Evolutionary conservation across 2,113 vertebrate species (phyloP).

Genomic region (Otis tarda): DNA sequence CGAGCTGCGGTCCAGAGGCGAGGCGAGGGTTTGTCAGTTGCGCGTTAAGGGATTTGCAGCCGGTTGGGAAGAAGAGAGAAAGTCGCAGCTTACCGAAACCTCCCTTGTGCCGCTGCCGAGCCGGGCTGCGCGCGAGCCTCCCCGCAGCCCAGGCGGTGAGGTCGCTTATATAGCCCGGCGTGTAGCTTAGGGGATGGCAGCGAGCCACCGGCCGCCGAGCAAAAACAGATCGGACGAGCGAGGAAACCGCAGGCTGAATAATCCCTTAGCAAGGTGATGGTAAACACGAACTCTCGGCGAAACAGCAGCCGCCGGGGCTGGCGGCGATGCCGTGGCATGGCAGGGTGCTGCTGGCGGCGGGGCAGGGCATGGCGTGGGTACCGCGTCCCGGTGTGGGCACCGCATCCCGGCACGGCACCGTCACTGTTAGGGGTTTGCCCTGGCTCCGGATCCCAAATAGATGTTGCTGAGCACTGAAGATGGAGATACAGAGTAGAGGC

Average conservation of each 20-base stretch:
- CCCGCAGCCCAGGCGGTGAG: background rate
- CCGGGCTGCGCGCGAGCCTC: conserved; percentile 2
- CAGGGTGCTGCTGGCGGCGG: background rate
- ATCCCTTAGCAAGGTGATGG: conserved; percentile 32
- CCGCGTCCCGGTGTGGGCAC: background rate
- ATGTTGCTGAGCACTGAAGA: background rate
- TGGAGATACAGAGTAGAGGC: fast-evolving
- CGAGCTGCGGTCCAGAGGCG: background rate
- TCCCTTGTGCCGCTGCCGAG: conserved; percentile 35
- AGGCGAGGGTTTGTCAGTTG: background rate
- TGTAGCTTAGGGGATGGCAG: conserved; percentile 73
- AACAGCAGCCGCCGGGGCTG: background rate
- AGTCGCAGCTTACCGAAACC: conserved; percentile 38
- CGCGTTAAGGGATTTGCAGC: background rate
- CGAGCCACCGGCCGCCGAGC: conserved; percentile 68
- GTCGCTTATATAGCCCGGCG: conserved; percentile 80
- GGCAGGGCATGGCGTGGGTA: background rate
- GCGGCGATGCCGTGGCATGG: background rate
- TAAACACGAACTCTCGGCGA: background rate
- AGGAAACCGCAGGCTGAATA: conserved; percentile 61
- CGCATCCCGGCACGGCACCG: fast-evolving
- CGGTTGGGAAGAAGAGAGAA: background rate
- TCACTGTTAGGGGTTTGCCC: background rate
- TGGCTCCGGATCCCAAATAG: background rate
- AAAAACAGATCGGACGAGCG: conserved; percentile 72